Base-by-base conservation (phyloP, 2,797 vertebrate genomes). In the Sebastes variabilis region DNA sequence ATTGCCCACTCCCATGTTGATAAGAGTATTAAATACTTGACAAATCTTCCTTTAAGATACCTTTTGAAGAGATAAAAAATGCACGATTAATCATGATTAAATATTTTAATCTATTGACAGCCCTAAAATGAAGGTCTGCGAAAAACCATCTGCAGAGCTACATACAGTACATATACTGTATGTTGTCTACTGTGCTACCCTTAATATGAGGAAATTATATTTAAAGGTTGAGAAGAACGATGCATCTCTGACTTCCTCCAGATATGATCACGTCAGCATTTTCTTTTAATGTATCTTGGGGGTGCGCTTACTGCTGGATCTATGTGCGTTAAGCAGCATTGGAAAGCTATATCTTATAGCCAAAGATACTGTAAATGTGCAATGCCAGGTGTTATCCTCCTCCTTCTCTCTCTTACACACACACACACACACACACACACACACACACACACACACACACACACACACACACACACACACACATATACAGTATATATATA, bases 361-460 rank as follows among this genome's bases (percentile, higher is more conserved):
- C 14, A 27, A 64, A 81, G 61, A 77, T 58, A 56, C 22, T 65
- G 13, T 58, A 60, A 20, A 64, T 65, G 64, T 81, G 58, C 60
- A 77, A 75, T n/a, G 12, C 74, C 73, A 84, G 64, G 80, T 85
- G 42, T 71, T 66, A 32, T 60, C 22, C 38, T 6, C 14, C 32
- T 20, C 38, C 4, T 11, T 22, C 56, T 11, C 34, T 5, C 58
- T 3, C 12, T 9, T 4, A 78, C 24, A 60, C 32, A 70, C 72
- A 67, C 54, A 36, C 32, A 30, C 29, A 10, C 32, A 22, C 54
- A 54, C 64, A 64, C 72, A 67, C 56, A 52, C 25, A 60, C 30
- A 71, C 30, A 79, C 25, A 62, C 30, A 72, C 71, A 80, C 30
- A 66, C 22, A 84, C 18, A 56, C 64, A 67, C 42, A 56, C 49